Evolutionary conservation across 1,140 invertebrate genomes (phyloP).

Genomic region (Zophobas morio): DNA sequence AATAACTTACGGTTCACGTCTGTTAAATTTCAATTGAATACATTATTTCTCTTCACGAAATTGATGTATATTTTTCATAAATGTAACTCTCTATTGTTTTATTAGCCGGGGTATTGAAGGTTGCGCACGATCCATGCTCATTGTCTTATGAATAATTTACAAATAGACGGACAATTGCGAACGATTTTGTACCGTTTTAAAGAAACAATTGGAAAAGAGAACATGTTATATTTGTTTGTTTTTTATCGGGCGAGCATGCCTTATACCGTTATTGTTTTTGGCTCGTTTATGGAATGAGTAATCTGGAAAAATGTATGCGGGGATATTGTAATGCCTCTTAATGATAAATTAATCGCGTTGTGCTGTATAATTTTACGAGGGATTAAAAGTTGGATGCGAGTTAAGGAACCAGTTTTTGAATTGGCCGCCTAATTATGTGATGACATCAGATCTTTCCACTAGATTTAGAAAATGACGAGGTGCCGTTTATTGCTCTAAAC

Average conservation of each 20-base stretch:
- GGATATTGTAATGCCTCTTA: too few relatives aligned
- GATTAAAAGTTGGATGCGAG: too few relatives aligned
- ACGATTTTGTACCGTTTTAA: constrained; percentile 41
- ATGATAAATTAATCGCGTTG: too few relatives aligned
- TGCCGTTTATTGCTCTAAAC: too few relatives aligned
- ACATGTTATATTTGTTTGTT: background rate
- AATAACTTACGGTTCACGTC: constrained; percentile 47
- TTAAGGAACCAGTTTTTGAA: too few relatives aligned
- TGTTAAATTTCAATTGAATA: constrained; percentile 57
- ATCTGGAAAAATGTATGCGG: too few relatives aligned
- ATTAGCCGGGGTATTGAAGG: constrained; percentile 50
- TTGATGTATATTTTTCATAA: constrained; percentile 59
- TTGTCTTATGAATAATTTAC: constrained; percentile 60
- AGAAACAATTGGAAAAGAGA: constrained; percentile 30
- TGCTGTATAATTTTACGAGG: too few relatives aligned
- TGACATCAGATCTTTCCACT: too few relatives aligned
- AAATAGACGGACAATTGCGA: constrained; percentile 50
- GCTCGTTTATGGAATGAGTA: too few relatives aligned
- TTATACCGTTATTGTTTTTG: too few relatives aligned
- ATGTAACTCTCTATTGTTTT: constrained; percentile 59
- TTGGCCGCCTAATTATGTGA: too few relatives aligned
- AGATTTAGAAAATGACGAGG: too few relatives aligned
- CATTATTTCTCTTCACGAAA: constrained; percentile 59
- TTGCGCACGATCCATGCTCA: constrained; percentile 52
- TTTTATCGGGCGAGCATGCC: background rate